A percentile compares a stretch with the other conserved stretches of the same genome.
phyloP scores from a whole-genome alignment of 2,888 invertebrate species.

The Punctoribates punctum region DNA sequence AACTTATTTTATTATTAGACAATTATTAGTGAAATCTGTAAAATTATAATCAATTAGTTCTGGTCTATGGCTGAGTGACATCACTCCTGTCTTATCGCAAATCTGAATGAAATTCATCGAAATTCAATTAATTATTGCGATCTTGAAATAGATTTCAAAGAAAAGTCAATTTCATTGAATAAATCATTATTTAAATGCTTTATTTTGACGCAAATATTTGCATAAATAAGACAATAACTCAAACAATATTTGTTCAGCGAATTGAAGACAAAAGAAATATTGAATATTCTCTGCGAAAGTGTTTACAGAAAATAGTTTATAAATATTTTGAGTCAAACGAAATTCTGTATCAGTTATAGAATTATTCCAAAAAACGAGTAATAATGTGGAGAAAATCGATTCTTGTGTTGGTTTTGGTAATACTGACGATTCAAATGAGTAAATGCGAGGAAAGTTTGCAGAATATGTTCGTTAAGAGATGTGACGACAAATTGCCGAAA shows the following conservation, averaged over 20 bases:
- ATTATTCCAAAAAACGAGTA: not conserved
- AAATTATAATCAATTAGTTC: no score
- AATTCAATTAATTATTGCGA: no score
- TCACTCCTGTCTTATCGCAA: no score
- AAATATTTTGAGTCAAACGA: not conserved
- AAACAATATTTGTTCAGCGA: not conserved
- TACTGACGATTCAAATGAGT: not conserved
- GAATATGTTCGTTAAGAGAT: constrained; percentile 30
- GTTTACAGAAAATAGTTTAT: not conserved
- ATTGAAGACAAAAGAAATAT: not conserved
- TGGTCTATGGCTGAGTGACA: no score
- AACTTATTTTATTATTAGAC: no score
- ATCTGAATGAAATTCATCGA: no score
- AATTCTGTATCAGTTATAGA: not conserved
- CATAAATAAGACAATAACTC: not conserved
- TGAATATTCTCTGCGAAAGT: not conserved
- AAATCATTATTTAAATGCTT: no score
- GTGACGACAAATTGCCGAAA: not conserved
- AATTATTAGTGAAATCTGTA: no score
- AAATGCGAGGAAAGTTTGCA: not conserved
- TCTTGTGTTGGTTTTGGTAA: not conserved
- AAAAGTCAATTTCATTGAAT: no score
- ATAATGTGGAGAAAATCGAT: not conserved
- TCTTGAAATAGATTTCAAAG: no score
- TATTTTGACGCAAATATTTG: not conserved